phyloP scores from a whole-genome alignment of 1,140 invertebrate genomes.

The Penaeus chinensis region DNA sequence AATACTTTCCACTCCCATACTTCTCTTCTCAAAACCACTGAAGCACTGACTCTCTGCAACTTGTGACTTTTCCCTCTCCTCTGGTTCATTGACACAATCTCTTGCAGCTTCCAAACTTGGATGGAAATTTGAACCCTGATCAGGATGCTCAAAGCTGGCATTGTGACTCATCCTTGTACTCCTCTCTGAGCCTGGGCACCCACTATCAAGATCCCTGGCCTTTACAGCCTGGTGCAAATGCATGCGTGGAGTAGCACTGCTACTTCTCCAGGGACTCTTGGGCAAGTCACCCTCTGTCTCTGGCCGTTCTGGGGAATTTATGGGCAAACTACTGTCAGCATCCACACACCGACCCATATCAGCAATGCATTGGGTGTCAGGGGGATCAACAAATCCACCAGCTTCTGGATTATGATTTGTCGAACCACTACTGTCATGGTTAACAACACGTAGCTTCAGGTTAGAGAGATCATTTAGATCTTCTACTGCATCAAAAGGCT shows the following conservation, averaged over 20 bases:
- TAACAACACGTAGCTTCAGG: too few relatives aligned
- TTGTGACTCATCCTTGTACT: constrained; percentile 45
- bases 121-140: not conserved
- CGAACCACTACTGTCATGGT: too few relatives aligned
- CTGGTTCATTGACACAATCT: not conserved
- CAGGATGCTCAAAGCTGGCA: constrained; percentile 32
- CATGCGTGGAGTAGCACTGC: constrained; percentile 17
- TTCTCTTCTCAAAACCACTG: too few relatives aligned
- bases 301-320: not conserved
- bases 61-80: not conserved
- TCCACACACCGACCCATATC: not conserved
- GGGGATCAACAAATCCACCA: too few relatives aligned
- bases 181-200: constrained; percentile 46
- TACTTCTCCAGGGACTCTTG: constrained; percentile 21
- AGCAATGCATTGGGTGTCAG: not conserved
- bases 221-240: not conserved
- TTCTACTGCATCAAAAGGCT: constrained; percentile 1
- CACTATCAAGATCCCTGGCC: constrained; percentile 43
- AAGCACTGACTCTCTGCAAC: too few relatives aligned
- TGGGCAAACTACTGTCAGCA: not conserved
- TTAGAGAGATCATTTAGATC: too few relatives aligned
- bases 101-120: not conserved
- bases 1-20: too few relatives aligned
- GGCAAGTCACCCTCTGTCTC: constrained; percentile 33
- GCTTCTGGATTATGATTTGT: too few relatives aligned